Conservation (phyloP, 2,797 vertebrate genomes). For the Notoglanidium macrostoma region DNA sequence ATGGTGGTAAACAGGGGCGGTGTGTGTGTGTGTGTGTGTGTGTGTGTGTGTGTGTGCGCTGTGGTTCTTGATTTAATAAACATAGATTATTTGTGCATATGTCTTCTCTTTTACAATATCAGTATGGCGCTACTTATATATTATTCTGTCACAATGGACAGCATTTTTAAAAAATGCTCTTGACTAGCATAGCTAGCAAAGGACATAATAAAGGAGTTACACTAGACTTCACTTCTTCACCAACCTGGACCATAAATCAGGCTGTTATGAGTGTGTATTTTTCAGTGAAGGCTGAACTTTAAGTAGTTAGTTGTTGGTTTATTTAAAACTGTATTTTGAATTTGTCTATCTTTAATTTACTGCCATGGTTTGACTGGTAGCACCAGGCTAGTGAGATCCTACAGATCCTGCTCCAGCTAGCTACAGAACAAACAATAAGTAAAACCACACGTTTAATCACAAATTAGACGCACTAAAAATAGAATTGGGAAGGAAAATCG, state of each 20-base stretch:
- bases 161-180: not conserved
- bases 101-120: not conserved
- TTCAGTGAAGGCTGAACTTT: not conserved
- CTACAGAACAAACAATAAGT: not conserved
- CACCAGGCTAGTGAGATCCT: not conserved
- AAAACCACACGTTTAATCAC: not conserved
- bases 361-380: not conserved
- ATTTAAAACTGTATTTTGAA: not conserved
- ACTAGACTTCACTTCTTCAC: not conserved
- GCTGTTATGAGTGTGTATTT: not conserved
- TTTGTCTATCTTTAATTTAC: not conserved
- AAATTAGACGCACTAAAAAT: not conserved
- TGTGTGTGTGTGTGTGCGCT: too few relatives aligned
- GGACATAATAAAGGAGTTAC: not conserved
- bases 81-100: not conserved
- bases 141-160: not conserved
- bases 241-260: not conserved
- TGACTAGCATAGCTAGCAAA: not conserved
- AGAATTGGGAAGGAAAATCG: not conserved
- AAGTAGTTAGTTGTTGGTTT: not conserved
- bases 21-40: not conserved
- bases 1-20: not conserved
- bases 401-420: not conserved
- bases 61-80: not conserved
- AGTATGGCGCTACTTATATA: not conserved